phyloP scores from a whole-genome alignment of 2,113 vertebrate genomes.

The Halcyon malimbica region DNA sequence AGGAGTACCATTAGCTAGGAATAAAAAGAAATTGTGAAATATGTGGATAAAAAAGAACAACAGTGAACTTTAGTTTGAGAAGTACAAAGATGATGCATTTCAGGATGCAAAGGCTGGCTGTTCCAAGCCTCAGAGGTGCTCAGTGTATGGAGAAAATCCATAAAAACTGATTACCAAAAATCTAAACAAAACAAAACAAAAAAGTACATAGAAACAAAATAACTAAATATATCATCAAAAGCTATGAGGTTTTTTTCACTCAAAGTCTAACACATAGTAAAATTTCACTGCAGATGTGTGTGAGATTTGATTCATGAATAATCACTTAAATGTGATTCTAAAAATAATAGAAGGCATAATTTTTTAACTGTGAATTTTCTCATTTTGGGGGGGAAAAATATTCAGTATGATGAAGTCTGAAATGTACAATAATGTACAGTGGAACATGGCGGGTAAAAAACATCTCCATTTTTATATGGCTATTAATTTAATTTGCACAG shows the following conservation, averaged over 20 bases:
- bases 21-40: neutral
- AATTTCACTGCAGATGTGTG: neutral
- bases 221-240: neutral
- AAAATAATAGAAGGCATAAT: neutral
- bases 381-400: neutral
- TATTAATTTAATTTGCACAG: neutral
- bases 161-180: neutral
- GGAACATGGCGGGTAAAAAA: neutral
- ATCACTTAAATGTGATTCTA: neutral
- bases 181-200: neutral
- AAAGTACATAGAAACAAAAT: neutral
- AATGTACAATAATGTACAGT: neutral
- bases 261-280: neutral
- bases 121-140: neutral
- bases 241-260: rapidly evolving
- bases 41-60: neutral
- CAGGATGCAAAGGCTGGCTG: neutral
- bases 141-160: neutral
- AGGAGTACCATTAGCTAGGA: neutral
- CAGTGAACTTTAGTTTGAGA: neutral
- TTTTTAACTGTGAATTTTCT: neutral
- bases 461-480: neutral
- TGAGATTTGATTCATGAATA: neutral
- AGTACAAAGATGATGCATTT: neutral
- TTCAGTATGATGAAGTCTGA: neutral